phyloP scores from a whole-genome alignment of 2,888 invertebrate genomes.

The Cerceris ruficornis region DNA sequence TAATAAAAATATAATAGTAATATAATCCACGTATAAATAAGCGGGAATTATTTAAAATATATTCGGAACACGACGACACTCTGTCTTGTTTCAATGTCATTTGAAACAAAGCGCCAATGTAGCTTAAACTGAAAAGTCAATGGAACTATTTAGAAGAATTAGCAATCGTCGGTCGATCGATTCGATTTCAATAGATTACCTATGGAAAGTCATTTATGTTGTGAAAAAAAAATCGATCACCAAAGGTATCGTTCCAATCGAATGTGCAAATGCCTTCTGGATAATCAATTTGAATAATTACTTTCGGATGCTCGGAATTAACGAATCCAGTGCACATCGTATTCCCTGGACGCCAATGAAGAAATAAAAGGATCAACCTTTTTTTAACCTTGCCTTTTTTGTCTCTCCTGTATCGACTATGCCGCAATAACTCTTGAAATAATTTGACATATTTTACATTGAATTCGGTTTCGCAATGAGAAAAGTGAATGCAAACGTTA shows the following conservation, averaged over 20 bases:
- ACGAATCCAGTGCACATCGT: conserved; percentile 32
- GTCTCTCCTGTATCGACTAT: conserved; percentile 31
- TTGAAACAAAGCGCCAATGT: not conserved
- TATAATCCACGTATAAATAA: too few relatives aligned
- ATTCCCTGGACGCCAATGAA: conserved; percentile 57
- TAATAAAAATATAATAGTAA: too few relatives aligned
- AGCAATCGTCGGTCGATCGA: conserved; percentile 11
- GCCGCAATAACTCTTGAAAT: conserved; percentile 51
- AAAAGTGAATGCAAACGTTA: conserved; percentile 29
- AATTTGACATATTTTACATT: conserved; percentile 45
- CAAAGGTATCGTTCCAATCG: conserved; percentile 33
- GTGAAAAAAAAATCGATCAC: conserved; percentile 14
- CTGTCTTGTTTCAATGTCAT: too few relatives aligned
- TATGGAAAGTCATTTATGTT: conserved; percentile 12
- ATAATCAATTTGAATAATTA: conserved; percentile 60
- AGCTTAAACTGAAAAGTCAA: conserved; percentile 12
- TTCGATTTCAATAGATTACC: conserved; percentile 28
- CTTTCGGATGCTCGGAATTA: conserved; percentile 60
- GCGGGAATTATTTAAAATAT: too few relatives aligned
- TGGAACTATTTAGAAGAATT: conserved; percentile 9
- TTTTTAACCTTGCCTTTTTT: conserved; percentile 26
- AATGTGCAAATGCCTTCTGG: conserved; percentile 48
- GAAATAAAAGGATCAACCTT: conserved; percentile 51
- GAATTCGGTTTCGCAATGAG: conserved; percentile 25
- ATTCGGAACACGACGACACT: too few relatives aligned